phyloP scores from a whole-genome alignment of 1,140 invertebrate species.

The Adoxophyes honmai region DNA sequence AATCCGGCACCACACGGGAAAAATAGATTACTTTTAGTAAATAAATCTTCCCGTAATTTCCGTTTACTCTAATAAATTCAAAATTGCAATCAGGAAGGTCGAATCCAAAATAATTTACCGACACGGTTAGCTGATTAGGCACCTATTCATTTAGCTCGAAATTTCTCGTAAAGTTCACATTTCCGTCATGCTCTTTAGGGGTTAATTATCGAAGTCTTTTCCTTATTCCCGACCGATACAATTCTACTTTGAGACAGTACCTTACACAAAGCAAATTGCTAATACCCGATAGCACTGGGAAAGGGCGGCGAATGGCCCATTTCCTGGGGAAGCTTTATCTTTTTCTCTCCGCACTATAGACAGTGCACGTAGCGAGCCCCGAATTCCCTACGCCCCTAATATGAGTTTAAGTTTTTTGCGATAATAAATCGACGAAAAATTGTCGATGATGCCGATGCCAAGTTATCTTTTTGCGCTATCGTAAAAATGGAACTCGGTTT shows the following conservation, averaged over 20 bases:
- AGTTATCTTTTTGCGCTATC: too few relatives aligned
- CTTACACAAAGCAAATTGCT: constrained; percentile 53
- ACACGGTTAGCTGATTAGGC: background rate
- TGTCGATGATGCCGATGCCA: too few relatives aligned
- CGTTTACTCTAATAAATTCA: too few relatives aligned
- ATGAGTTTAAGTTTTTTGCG: constrained; percentile 28
- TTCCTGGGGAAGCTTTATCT: constrained; percentile 45
- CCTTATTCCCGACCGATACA: constrained; percentile 33
- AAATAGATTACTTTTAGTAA: too few relatives aligned
- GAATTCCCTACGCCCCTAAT: constrained; percentile 24
- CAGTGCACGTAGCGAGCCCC: constrained; percentile 18
- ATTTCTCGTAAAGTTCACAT: constrained; percentile 31
- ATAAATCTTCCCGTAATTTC: too few relatives aligned
- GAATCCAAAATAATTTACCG: too few relatives aligned
- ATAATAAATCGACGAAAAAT: constrained; percentile 19
- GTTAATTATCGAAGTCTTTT: constrained; percentile 35
- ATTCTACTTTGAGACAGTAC: constrained; percentile 32
- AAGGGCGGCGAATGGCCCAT: constrained; percentile 46
- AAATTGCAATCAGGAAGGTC: too few relatives aligned
- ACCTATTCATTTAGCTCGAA: constrained; percentile 25
- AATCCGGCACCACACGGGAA: too few relatives aligned
- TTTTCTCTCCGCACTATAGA: constrained; percentile 30
- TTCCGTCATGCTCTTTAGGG: constrained; percentile 31
- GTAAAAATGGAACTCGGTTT: too few relatives aligned
- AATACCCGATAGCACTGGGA: constrained; percentile 41